Evolutionary conservation across 1,140 invertebrate genomes (phyloP).

Genomic region (Drosophila nasuta): DNA sequence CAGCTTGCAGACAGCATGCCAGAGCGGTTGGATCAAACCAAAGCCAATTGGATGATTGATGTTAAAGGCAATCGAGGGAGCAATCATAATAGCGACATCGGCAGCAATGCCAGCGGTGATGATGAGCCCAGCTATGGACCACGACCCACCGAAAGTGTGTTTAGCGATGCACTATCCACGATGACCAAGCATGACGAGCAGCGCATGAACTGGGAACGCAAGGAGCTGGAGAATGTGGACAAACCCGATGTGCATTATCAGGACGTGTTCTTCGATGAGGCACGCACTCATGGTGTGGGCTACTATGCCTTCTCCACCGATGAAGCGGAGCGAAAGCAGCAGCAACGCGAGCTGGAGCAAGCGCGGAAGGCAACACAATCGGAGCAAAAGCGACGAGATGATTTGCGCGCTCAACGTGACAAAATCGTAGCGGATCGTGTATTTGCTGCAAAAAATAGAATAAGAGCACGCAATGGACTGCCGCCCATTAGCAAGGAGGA

Average conservation of each 20-base stretch:
- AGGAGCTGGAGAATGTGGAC: constrained; percentile 86
- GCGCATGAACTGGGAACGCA: constrained; percentile 88
- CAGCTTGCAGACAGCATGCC: constrained; percentile 86
- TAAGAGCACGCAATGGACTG: constrained; percentile 90
- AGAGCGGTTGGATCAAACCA: constrained; percentile 80
- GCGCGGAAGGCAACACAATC: constrained; percentile 90
- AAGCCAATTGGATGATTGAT: constrained; percentile 81
- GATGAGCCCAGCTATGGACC: constrained; percentile 54
- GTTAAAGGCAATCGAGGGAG: constrained; percentile 36
- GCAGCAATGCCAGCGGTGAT: constrained; percentile 7
- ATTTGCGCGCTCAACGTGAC: constrained; percentile 88
- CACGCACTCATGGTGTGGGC: constrained; percentile 94
- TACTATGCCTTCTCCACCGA: constrained; percentile 95
- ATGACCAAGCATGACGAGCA: constrained; percentile 85
- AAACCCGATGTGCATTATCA: constrained; percentile 94
- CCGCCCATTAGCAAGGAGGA: constrained; percentile 86
- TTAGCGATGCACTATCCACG: constrained; percentile 70
- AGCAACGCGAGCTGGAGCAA: constrained; percentile 91
- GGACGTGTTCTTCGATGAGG: constrained; percentile 95
- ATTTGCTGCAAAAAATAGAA: constrained; percentile 91
- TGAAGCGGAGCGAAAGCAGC: constrained; percentile 89
- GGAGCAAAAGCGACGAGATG: constrained; percentile 88
- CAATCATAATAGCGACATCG: constrained; percentile 25
- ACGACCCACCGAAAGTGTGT: constrained; percentile 57
- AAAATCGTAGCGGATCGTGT: constrained; percentile 90